phyloP scores from a whole-genome alignment of 2,113 vertebrate species.

The Laticauda colubrina region DNA sequence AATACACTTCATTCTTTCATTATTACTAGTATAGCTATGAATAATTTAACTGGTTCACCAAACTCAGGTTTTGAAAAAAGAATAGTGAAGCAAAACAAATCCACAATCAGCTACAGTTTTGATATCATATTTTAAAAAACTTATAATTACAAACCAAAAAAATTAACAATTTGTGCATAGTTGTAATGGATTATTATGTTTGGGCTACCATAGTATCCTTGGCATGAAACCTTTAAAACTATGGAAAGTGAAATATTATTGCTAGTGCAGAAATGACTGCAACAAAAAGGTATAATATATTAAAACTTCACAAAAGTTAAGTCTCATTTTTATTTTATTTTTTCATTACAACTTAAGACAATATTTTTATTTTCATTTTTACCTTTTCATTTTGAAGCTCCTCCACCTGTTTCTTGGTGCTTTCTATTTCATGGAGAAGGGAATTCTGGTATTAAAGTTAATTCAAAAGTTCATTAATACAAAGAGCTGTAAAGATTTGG shows the following conservation, averaged over 20 bases:
- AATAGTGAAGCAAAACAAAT: background rate
- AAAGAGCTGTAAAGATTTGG: background rate
- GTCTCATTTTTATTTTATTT: background rate
- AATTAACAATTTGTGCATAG: background rate
- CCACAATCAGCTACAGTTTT: background rate
- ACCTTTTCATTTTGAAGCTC: slow-evolving; percentile 97
- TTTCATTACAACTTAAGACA: background rate
- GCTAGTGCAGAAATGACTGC: background rate
- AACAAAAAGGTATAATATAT: background rate
- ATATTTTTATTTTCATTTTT: background rate
- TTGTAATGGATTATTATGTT: background rate
- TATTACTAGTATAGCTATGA: background rate
- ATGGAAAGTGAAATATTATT: background rate
- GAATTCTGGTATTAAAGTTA: slow-evolving; percentile 76
- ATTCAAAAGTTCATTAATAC: slow-evolving; percentile 3
- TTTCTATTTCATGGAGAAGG: slow-evolving; percentile 89
- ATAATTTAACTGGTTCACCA: background rate
- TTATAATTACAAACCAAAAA: background rate
- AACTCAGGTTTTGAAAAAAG: background rate
- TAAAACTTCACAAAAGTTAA: background rate
- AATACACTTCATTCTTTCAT: background rate
- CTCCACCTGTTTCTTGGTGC: slow-evolving; percentile 89
- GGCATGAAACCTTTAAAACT: background rate
- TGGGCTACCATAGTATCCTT: background rate
- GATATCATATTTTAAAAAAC: background rate